Base-by-base conservation (phyloP, 2,888 invertebrate species). In the Drosophila emarginata region DNA sequence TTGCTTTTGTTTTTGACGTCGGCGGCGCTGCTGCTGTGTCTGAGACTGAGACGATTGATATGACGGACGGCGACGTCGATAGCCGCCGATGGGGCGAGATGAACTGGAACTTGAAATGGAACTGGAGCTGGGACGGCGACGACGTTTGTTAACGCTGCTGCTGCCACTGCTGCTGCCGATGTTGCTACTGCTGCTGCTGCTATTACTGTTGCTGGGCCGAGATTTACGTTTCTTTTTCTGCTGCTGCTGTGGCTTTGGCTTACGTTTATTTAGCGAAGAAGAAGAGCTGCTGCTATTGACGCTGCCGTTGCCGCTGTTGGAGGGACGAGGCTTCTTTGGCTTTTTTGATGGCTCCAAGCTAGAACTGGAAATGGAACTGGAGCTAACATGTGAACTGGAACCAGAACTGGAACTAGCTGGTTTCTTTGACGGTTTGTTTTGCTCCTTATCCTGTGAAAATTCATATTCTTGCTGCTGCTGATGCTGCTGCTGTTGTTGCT, bases 61-160 rank as follows among this genome's bases (percentile, higher is more conserved):
- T 54, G 74, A 78, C 2, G 78, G 80, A 4, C 81, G 83, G 21
- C 83, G 85, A 11, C 83, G 83, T 2, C 65, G 72, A 15, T 80
- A 80, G 67, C 80, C 83, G 32, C 83, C 85, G 15, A 75, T 36
- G 56, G 71, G 61, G 14, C 72, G 37, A 28, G 51, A 52, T 56
- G 64, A 45, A 9, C 58, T 36, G 15, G n/a, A 50, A 37, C 56
- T 18, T 11, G 45, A 45, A 45, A 45, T 58, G 23, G 37, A 53
- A 26, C 53, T 51, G 15, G 28, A 40, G 51, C 56, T 63, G 18
- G 74, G 70, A 7, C 66, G 66, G 15, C 71, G 74, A 9, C 74
- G 63, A 2, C 60, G 50, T 53, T 68, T 37, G 18, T 37, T 70
- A 18, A 64, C 45, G 51, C 21, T 61, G 59, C 59, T 60, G 54